Base-by-base conservation (phyloP, 2,113 vertebrate species). In the Galeopterus variegatus region DNA sequence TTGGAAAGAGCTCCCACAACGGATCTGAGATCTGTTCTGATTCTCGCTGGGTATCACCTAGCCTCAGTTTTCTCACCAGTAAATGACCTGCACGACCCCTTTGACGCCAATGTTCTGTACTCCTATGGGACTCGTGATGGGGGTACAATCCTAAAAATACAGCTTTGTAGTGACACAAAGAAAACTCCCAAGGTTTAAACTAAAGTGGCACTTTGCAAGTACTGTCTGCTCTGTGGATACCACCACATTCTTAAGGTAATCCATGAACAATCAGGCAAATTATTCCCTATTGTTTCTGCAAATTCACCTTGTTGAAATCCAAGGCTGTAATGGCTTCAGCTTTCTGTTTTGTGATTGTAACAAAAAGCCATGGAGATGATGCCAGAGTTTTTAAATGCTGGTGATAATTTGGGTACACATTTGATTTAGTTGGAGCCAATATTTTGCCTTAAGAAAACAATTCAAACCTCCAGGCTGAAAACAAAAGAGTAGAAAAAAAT, bases 381-480 rank as follows among this genome's bases (percentile, higher is more conserved):
- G 75, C 48, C 69, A 96, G 83, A 67, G 86, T 72, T 90, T 88
- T 41, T 36, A 45, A 84, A 81, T 54, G 28, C 33, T 56, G 45
- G 31, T 76, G 6, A 41, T 88, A 82, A 86, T 86, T 83, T 94
- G 67, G 14, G 15, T 62, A 41, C 8, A 81, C 41, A 52, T 7
- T 62, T 81, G 26, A 65, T 95, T 85, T 81, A 56, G 17, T 19
- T 36, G 26, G 82, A 80, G 69, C 48, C 31, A 81, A 85, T 31
- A 65, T 86, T 89, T 89, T 95, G 19, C 4, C n/a, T 58, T 95
- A 91, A 88, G 58, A 93, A 93, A 88, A 88, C 58, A 45, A 88
- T 50, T 93, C 62, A 80, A 90, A 41, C 11, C 64, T 81, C 41
- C 67, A 80, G 8, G 24, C 58, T 64, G 73, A 50, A 96, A 95